phyloP scores from a whole-genome alignment of 1,140 invertebrate species.

The Heliconius congener region DNA sequence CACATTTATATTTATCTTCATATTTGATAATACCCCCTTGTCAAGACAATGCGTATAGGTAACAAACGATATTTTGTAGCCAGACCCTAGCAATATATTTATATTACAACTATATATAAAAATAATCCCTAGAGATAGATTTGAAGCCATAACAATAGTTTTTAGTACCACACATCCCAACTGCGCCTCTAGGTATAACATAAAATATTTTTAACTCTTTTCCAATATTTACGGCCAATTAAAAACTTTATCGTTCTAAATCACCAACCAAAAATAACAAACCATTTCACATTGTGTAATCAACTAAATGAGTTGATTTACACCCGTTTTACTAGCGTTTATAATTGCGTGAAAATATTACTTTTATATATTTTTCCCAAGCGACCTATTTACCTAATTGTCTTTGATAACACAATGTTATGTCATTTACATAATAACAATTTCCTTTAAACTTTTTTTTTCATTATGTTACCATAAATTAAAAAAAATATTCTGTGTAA shows the following conservation, averaged over 20 bases:
- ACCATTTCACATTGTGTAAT: not conserved
- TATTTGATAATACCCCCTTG: too few relatives aligned
- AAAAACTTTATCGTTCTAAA: slow-evolving; percentile 22
- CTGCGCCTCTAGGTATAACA: not conserved
- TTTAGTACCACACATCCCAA: too few relatives aligned
- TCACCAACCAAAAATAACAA: slow-evolving; percentile 3
- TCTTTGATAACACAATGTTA: slow-evolving; percentile 2
- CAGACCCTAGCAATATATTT: too few relatives aligned
- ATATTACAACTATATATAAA: too few relatives aligned
- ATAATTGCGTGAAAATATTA: not conserved
- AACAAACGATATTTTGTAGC: too few relatives aligned
- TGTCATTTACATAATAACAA: slow-evolving; percentile 1
- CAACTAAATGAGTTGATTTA: not conserved
- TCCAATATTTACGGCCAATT: slow-evolving; percentile 25
- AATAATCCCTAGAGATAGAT: too few relatives aligned
- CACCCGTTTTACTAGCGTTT: not conserved
- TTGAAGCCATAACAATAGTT: too few relatives aligned
- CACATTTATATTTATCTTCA: too few relatives aligned
- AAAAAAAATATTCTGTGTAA: too few relatives aligned
- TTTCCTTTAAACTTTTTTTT: not conserved
- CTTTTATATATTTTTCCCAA: not conserved
- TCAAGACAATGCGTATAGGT: too few relatives aligned
- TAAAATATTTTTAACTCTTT: slow-evolving; percentile 10
- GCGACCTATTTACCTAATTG: slow-evolving; percentile 5
- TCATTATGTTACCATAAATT: too few relatives aligned